Evolutionary conservation across 2,888 invertebrate species (phyloP).

Genomic region (Ennomos erosarius): DNA sequence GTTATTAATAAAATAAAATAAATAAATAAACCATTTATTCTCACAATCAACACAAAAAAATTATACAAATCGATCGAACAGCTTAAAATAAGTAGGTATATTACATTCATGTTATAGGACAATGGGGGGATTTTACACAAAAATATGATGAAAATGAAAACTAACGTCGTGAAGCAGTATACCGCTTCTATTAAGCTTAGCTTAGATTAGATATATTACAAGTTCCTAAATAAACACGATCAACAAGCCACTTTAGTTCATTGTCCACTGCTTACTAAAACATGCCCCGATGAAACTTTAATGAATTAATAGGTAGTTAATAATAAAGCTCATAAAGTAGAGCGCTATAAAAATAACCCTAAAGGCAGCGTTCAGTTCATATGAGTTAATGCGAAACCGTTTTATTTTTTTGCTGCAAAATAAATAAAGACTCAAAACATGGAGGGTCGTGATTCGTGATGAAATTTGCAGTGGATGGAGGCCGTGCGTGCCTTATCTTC

Average conservation of each 20-base stretch:
- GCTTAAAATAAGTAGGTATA: too few relatives aligned
- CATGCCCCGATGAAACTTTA: not conserved
- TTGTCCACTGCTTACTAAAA: not conserved
- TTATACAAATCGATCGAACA: too few relatives aligned
- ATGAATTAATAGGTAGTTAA: constrained; percentile 6
- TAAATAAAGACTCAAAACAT: constrained; percentile 64
- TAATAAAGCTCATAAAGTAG: constrained; percentile 7
- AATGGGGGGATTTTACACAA: too few relatives aligned
- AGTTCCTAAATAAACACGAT: too few relatives aligned
- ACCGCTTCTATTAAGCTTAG: not conserved
- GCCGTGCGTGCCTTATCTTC: constrained; percentile 79
- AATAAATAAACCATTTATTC: too few relatives aligned
- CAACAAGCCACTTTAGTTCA: too few relatives aligned
- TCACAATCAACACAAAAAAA: too few relatives aligned
- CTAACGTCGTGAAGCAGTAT: too few relatives aligned
- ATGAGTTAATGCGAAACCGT: constrained; percentile 11
- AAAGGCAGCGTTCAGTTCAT: not conserved
- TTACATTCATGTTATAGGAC: too few relatives aligned
- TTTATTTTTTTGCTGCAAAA: constrained; percentile 55
- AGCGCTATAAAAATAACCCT: constrained; percentile 2
- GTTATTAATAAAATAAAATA: too few relatives aligned
- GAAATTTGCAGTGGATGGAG: constrained; percentile 65
- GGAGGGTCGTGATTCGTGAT: constrained; percentile 59
- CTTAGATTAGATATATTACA: too few relatives aligned
- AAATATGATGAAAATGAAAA: too few relatives aligned